Evolutionary conservation across 2,797 vertebrate genomes (phyloP).

Genomic region (Mallotus villosus): DNA sequence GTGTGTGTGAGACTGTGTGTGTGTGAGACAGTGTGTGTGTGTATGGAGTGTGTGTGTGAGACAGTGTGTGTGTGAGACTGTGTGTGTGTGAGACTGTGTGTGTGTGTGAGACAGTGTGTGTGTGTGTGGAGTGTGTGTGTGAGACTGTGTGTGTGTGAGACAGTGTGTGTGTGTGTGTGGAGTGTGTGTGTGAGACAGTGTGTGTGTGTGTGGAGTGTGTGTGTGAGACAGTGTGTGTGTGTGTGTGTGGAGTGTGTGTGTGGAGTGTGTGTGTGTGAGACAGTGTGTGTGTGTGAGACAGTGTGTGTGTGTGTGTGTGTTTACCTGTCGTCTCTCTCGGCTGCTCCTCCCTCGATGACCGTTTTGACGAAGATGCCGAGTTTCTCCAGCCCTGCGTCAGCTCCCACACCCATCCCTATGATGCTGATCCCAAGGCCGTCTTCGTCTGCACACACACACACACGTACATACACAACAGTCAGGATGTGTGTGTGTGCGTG

Average conservation of each 20-base stretch:
- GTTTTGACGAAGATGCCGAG: slow-evolving; percentile 99
- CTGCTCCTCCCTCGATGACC: slow-evolving; percentile 93
- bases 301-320: slow-evolving; percentile 13
- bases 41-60: too few relatives aligned
- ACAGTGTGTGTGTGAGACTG: not conserved
- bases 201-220: not conserved
- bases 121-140: too few relatives aligned
- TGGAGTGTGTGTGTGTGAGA: too few relatives aligned
- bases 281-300: too few relatives aligned
- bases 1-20: too few relatives aligned
- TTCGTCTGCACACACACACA: slow-evolving; percentile 79
- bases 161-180: slow-evolving; percentile 31
- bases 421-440: slow-evolving; percentile 98
- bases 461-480: not conserved
- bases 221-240: too few relatives aligned
- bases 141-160: too few relatives aligned
- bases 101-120: too few relatives aligned
- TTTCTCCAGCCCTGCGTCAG: slow-evolving; percentile 96
- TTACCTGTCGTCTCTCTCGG: slow-evolving; percentile 92
- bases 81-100: not conserved
- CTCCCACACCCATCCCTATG: slow-evolving; percentile 98
- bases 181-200: too few relatives aligned
- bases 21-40: too few relatives aligned
- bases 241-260: too few relatives aligned
- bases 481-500: not conserved